Evolutionary conservation across 2,888 invertebrate genomes (phyloP).

Genomic region (Sceliomorpha sp.): DNA sequence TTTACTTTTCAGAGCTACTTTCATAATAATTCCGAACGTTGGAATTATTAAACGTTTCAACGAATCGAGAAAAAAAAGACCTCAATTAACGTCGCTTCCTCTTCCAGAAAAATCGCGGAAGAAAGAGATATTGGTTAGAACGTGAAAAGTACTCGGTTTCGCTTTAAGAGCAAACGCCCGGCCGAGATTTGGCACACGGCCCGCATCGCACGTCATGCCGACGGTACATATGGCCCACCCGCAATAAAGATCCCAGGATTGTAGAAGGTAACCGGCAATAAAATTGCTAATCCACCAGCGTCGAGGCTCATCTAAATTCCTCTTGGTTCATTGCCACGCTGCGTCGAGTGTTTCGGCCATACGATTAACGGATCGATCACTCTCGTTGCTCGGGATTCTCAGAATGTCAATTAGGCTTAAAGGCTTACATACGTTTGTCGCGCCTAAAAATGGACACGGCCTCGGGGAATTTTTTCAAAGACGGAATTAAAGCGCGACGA

Average conservation of each 20-base stretch:
- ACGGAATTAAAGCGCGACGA: no score
- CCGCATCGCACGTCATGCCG: slow-evolving; percentile 33
- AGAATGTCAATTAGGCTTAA: no score
- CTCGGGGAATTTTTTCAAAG: no score
- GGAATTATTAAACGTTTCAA: no score
- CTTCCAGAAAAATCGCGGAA: background rate
- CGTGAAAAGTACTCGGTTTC: slow-evolving; percentile 16
- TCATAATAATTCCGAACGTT: no score
- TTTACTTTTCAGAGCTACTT: no score
- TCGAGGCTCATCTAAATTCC: slow-evolving; percentile 53
- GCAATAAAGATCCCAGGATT: slow-evolving; percentile 40
- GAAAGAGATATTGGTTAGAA: background rate
- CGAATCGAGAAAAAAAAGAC: no score
- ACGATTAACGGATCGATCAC: slow-evolving; percentile 43
- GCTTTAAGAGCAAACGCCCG: slow-evolving; percentile 25
- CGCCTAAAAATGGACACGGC: no score
- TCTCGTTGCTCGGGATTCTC: no score
- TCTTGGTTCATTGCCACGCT: slow-evolving; percentile 47
- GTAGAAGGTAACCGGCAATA: slow-evolving; percentile 47
- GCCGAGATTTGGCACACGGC: slow-evolving; percentile 51
- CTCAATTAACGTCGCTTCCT: no score
- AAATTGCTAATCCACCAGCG: slow-evolving; percentile 54
- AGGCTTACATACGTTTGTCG: no score
- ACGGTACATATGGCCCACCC: slow-evolving; percentile 36
- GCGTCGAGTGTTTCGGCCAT: slow-evolving; percentile 35